Conservation (phyloP, 2,888 invertebrate genomes). For the Lasiommata megera region DNA sequence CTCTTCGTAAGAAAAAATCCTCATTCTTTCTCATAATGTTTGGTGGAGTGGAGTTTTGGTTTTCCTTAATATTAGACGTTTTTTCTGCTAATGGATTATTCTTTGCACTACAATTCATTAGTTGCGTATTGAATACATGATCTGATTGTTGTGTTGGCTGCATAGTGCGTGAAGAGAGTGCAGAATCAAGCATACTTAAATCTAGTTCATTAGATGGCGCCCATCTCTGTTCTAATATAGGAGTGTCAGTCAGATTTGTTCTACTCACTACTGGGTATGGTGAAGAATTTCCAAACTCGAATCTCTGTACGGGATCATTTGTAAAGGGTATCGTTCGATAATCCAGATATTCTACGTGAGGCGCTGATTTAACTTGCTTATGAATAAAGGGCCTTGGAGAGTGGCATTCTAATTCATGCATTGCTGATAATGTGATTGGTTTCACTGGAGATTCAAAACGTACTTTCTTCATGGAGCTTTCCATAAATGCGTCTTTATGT, state of each 20-base stretch:
- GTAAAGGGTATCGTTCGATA: constrained; percentile 45
- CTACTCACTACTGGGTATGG: constrained; percentile 60
- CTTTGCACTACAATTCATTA: background rate
- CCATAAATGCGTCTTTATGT: background rate
- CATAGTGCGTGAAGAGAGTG: background rate
- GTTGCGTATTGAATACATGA: constrained; percentile 11
- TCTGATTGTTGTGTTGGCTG: constrained; percentile 27
- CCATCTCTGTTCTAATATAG: constrained; percentile 40
- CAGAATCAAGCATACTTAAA: constrained; percentile 62
- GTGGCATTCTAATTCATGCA: constrained; percentile 66
- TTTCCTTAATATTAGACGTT: constrained; percentile 39
- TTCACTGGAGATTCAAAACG: constrained; percentile 58
- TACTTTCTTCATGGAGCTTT: constrained; percentile 66
- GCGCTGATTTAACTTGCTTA: constrained; percentile 41
- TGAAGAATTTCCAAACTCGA: constrained; percentile 58
- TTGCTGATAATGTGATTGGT: constrained; percentile 40
- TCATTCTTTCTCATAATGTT: constrained; percentile 50
- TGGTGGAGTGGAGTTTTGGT: constrained; percentile 40
- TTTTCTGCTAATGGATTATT: constrained; percentile 12
- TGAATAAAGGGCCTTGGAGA: constrained; percentile 66
- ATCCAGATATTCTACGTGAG: constrained; percentile 37
- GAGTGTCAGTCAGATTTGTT: constrained; percentile 40
- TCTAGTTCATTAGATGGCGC: constrained; percentile 64
- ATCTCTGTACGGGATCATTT: constrained; percentile 58
- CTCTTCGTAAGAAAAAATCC: constrained; percentile 62